Base-by-base conservation (phyloP, 2,113 vertebrate species). In the Dipodomys stephensi region DNA sequence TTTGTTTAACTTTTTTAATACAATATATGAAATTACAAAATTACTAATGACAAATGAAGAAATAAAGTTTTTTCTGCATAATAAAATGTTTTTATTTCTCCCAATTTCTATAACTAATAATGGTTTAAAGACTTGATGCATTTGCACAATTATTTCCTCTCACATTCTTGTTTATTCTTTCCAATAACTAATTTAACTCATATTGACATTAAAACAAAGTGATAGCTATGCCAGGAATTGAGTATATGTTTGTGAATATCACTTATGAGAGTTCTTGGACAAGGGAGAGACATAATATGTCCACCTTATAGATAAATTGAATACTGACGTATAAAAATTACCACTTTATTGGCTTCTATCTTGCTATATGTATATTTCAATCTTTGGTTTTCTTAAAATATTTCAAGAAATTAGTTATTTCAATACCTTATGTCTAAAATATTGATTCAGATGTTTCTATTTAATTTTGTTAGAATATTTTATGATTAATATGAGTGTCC, bases 1-100 rank as follows among this genome's bases (percentile, higher is more conserved):
- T 57, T 49, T 49, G 49, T 74, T 81, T 18, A 80, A 64, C 65
- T 74, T 85, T 49, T 95, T 94, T 18, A 39, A 64, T 72, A 27
- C 0, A 9, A 49, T 68, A 46, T 62, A 53, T 53, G 7, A 64
- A 46, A 62, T 80, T 67, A 25, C 15, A 88, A 49, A 28, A n/a
- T 25, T 39, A 64, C 20, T 23, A 65, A 64, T 9, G 3, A 57
- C 18, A 57, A 57, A 57, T 57, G 53, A 53, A 6, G 10, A 77
- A 60, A 19, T 80, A 7, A 84, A 19, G 19, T 30, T 72, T 77
- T 46, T n/a, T 64, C 46, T 72, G 67, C 11, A 81, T 60, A 82
- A 53, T 1, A 84, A 68, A 84, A 71, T 30, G 25, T 28, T 62
- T 83, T 44, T 35, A 39, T 0, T 71, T 92, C 27, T 85, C 12